phyloP scores from a whole-genome alignment of 2,888 invertebrate species.

The Mimachlamys varia region DNA sequence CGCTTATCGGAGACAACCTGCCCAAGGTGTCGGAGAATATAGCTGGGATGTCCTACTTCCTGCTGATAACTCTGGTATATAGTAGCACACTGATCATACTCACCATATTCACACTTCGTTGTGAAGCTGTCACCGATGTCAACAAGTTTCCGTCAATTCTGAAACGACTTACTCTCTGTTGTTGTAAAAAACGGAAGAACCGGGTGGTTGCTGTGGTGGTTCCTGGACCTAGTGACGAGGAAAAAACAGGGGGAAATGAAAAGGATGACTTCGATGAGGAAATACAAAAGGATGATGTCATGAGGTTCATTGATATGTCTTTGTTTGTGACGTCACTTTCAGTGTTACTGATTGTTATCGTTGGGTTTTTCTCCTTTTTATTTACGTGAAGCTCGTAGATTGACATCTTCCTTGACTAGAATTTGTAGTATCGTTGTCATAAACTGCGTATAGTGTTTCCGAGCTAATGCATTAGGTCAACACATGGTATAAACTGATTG shows the following conservation, averaged over 20 bases:
- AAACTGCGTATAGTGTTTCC: no score
- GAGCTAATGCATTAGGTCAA: no score
- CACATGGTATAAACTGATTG: no score
- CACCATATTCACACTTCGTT: not conserved
- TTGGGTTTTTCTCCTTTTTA: not conserved
- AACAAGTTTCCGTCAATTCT: no score
- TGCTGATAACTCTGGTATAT: not conserved
- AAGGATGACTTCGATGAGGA: not conserved
- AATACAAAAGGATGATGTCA: not conserved
- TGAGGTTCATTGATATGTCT: not conserved
- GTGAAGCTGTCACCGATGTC: not conserved
- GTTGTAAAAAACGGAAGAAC: not conserved
- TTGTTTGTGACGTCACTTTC: not conserved
- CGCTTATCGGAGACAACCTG: not conserved
- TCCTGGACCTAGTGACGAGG: not conserved
- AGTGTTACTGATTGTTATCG: not conserved
- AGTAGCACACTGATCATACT: not conserved
- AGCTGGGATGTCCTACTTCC: not conserved
- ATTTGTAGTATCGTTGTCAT: no score
- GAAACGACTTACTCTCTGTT: not conserved
- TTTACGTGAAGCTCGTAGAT: not conserved
- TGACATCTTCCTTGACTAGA: no score
- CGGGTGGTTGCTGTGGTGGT: not conserved
- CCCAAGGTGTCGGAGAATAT: not conserved
- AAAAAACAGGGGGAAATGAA: not conserved